Base-by-base conservation (phyloP, 2,113 vertebrate species). In the Sylvietta virens region DNA sequence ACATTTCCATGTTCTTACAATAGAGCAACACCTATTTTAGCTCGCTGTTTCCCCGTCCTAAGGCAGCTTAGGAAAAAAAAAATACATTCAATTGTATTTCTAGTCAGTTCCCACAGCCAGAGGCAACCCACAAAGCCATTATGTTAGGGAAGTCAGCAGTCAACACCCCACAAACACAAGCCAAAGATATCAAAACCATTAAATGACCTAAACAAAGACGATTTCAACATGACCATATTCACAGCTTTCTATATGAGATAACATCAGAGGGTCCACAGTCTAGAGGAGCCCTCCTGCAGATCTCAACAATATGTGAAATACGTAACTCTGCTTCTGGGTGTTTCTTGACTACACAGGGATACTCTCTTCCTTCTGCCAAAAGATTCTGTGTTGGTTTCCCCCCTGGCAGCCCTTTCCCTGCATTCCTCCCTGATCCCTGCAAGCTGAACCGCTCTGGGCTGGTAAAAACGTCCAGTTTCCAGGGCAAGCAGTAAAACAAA, bases 51-150 rank as follows among this genome's bases (percentile, higher is more conserved):
- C 67, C 73, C 61, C 56, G 64, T 82, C 62, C 56, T 84, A 58
- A 90, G n/a, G 83, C 30, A 1, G 51, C 51, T 88, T 66, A 81
- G 53, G 47, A 45, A 74, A 91, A 56, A 14, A 85, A 88, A 84
- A 56, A 6, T 6, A 57, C 48, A 90, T 64, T 60, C 61, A 62
- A 58, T n/a, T 83, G 47, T 64, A 78, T 70, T 95, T 93, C 86
- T 67, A 88, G 77, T 40, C 88, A 93, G 72, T 58, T 84, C 67
- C 73, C 69, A 69, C 45, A 85, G 92, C 84, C 47, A 79, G 78
- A 94, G 66, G 80, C 66, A 97, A 57, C 47, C 90, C 90, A 7
- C 95, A 95, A 91, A 87, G 58, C 27, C 45, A 71, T 74, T 61
- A 24, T 13, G 2, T 58, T 54, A 83, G 39, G 65, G 54, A 78